phyloP scores from a whole-genome alignment of 37 sponge, comb jelly and placozoan species.

The Beroe ovata region DNA sequence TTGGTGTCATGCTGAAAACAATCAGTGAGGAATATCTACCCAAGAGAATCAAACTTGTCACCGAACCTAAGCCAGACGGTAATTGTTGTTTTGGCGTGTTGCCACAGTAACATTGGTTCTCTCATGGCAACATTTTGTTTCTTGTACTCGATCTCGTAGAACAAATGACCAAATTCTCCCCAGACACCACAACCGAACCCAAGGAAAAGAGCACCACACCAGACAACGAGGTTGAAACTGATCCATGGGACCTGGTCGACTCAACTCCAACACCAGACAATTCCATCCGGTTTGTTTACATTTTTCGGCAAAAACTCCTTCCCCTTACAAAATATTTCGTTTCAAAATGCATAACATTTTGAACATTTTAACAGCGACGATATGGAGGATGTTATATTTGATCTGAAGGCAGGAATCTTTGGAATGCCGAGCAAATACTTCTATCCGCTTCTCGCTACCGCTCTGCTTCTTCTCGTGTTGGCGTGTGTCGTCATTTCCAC shows the following conservation, averaged over 20 bases:
- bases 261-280: too few relatives aligned
- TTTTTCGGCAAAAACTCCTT: too few relatives aligned
- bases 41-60: conserved; percentile 24
- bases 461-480: conserved; percentile 22
- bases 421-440: conserved; percentile 48
- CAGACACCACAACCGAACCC: not conserved
- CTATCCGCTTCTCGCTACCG: conserved; percentile 49
- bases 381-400: not conserved
- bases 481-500: conserved; percentile 24
- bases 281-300: too few relatives aligned
- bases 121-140: too few relatives aligned
- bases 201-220: not conserved
- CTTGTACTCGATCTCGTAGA: too few relatives aligned
- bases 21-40: conserved; percentile 36
- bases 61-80: conserved; percentile 2
- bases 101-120: too few relatives aligned
- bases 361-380: not conserved
- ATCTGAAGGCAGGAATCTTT: not conserved
- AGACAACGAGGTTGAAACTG: not conserved
- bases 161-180: too few relatives aligned
- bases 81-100: conserved; percentile 1
- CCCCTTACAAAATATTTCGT: too few relatives aligned
- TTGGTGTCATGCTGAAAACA: conserved; percentile 50
- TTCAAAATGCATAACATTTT: too few relatives aligned
- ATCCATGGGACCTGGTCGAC: too few relatives aligned